phyloP scores from a whole-genome alignment of 2,888 invertebrate species.

The Drosophila yooni region DNA sequence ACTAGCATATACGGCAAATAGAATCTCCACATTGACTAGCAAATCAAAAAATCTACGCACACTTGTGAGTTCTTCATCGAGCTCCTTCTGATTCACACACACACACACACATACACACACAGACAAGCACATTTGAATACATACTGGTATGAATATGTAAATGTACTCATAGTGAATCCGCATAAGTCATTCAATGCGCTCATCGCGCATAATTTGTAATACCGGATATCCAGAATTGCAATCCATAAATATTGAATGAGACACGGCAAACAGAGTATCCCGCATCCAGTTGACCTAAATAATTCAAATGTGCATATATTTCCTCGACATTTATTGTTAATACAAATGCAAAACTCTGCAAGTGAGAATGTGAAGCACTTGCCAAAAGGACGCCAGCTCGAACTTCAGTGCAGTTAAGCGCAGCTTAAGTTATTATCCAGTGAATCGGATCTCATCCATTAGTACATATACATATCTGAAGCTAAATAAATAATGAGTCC shows the following conservation, averaged over 20 bases:
- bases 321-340: constrained; percentile 22
- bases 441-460: constrained; percentile 2
- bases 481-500: constrained; percentile 6
- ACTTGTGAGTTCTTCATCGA: constrained; percentile 2
- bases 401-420: neutral
- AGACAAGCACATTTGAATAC: neutral
- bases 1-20: neutral
- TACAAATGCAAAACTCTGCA: constrained; percentile 23
- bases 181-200: constrained; percentile 51
- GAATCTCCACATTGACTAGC: neutral
- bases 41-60: neutral
- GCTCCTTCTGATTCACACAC: neutral
- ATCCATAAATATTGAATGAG: constrained; percentile 58
- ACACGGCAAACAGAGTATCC: constrained; percentile 6
- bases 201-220: constrained; percentile 59
- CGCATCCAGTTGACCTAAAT: constrained; percentile 8
- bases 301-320: constrained; percentile 48
- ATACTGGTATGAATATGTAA: neutral
- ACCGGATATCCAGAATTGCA: constrained; percentile 61
- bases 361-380: neutral
- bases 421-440: constrained; percentile 5
- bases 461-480: neutral
- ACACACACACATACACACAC: neutral
- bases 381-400: neutral
- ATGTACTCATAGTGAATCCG: neutral